Evolutionary conservation across 2,888 invertebrate species (phyloP).

Genomic region (Philereme vetulata): DNA sequence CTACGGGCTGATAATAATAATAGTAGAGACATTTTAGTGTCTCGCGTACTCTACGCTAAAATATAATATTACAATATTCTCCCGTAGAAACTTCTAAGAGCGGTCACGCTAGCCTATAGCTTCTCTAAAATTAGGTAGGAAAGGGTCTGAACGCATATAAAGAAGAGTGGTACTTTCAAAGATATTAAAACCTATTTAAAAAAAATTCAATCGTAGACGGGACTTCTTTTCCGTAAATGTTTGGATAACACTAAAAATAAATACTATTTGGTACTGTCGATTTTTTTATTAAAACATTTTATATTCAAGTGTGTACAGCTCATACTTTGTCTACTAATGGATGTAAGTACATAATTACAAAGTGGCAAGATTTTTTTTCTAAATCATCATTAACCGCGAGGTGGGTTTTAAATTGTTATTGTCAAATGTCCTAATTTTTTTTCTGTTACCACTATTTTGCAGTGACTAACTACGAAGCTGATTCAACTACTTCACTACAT

Average conservation of each 20-base stretch:
- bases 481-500: slow-evolving; percentile 31
- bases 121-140: no score
- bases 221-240: no score
- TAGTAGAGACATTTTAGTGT: no score
- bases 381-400: slow-evolving; percentile 29
- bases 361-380: slow-evolving; percentile 36
- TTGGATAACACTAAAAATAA: no score
- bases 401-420: slow-evolving; percentile 36
- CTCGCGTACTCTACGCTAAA: no score
- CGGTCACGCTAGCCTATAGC: no score
- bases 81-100: no score
- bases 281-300: slow-evolving; percentile 65
- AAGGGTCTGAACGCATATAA: slow-evolving; percentile 8
- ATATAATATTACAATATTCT: no score
- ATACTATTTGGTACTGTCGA: slow-evolving; percentile 40
- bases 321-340: slow-evolving; percentile 32
- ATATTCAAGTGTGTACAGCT: slow-evolving; percentile 51
- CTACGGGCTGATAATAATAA: no score
- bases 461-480: slow-evolving; percentile 33
- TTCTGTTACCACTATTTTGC: slow-evolving; percentile 22
- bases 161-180: slow-evolving; percentile 37
- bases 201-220: no score
- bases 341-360: slow-evolving; percentile 33
- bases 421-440: slow-evolving; percentile 29
- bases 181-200: no score